A percentile compares a stretch with the other conserved stretches of the same genome.
These are phyloP conservation scores for Capitella teleta DNA, from an alignment of 1,140 invertebrate species.

Conservation along the genomic window DNA sequence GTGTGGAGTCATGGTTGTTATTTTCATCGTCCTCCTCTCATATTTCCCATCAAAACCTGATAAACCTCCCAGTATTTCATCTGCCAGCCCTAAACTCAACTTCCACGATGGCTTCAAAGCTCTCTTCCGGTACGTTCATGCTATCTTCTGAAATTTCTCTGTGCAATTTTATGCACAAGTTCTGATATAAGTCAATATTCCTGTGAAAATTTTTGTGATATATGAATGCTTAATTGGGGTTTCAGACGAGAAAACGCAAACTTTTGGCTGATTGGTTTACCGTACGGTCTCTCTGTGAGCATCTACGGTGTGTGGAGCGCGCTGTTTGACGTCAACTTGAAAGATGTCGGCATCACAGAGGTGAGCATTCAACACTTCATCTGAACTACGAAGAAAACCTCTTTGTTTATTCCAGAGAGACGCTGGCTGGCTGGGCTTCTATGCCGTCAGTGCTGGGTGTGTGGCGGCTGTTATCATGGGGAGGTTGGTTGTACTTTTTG, in stretches of 20 bases:
- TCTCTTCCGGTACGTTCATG: too few relatives aligned
- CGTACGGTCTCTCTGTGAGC: slow-evolving; percentile 21
- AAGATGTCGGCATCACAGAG: slow-evolving; percentile 17
- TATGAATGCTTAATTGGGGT: background rate
- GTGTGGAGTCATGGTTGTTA: slow-evolving; percentile 18
- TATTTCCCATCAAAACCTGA: slow-evolving; percentile 39
- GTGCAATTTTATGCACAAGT: background rate
- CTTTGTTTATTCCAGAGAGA: slow-evolving; percentile 17
- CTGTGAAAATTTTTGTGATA: background rate
- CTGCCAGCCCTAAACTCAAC: slow-evolving; percentile 18
- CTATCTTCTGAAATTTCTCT: background rate
- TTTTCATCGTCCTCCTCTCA: slow-evolving; percentile 27
- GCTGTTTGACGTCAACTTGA: slow-evolving; percentile 22
- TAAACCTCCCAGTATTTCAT: slow-evolving; percentile 32
- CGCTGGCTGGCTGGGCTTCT: slow-evolving; percentile 28
- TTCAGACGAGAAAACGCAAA: slow-evolving; percentile 16
- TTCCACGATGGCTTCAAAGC: slow-evolving; percentile 15
- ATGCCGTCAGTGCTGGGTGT: slow-evolving; percentile 21
- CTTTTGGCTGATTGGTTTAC: slow-evolving; percentile 22
- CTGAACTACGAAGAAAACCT: background rate
- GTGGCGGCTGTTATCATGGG: slow-evolving; percentile 19
- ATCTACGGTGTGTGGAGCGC: slow-evolving; percentile 23
- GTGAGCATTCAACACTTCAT: too few relatives aligned
- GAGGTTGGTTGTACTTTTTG: too few relatives aligned
- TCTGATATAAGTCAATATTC: background rate